These are phyloP conservation scores for Ophion ellenae DNA, from an alignment of 2,888 invertebrate genomes.

Conservation along the genomic window DNA sequence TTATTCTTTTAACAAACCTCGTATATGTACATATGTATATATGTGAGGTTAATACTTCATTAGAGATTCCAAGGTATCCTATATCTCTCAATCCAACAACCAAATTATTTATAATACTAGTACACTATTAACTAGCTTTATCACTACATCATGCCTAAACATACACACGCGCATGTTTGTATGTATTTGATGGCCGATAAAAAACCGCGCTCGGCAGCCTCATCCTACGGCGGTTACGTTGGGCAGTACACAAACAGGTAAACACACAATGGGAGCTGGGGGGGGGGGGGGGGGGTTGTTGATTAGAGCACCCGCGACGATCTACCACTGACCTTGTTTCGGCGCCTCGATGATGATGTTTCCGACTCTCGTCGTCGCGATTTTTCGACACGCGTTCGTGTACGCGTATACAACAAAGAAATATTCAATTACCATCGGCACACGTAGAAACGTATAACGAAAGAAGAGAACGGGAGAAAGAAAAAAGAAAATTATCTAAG, in stretches of 20 bases:
- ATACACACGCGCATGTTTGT: not conserved
- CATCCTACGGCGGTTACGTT: not conserved
- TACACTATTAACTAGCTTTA: not conserved
- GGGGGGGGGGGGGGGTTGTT: not conserved
- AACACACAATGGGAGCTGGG: not conserved
- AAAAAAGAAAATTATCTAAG: not conserved
- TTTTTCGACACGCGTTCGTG: conserved; percentile 48
- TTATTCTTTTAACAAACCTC: too few relatives aligned
- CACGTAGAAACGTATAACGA: not conserved
- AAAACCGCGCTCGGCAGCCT: not conserved
- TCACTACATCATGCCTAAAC: not conserved
- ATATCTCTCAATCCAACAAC: not conserved
- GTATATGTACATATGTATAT: not conserved
- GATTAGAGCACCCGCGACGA: conserved; percentile 42
- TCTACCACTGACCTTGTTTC: conserved; percentile 64
- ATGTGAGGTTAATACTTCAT: not conserved
- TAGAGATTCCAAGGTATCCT: not conserved
- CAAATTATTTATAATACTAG: not conserved
- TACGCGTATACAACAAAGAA: conserved; percentile 6
- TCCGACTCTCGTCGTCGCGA: conserved; percentile 9
- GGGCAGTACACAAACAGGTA: too few relatives aligned
- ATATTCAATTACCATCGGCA: conserved; percentile 5
- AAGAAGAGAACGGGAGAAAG: not conserved
- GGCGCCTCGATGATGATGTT: conserved; percentile 59
- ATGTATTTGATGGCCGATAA: not conserved